Evolutionary conservation across 1,140 invertebrate species (phyloP).

Genomic region (Lepidurus packardi): DNA sequence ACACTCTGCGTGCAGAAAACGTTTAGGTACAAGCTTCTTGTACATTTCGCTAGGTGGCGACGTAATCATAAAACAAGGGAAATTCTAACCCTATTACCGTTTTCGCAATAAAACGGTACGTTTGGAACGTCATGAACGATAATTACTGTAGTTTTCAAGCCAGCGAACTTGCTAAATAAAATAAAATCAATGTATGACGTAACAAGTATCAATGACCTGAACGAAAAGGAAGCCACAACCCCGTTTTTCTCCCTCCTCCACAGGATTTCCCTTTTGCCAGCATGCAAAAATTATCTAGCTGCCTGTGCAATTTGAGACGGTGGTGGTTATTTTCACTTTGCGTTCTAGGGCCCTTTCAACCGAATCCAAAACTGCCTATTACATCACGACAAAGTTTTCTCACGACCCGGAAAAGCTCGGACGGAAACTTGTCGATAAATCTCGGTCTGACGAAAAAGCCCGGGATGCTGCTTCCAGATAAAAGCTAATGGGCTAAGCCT

Average conservation of each 20-base stretch:
- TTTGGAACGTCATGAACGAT: no score
- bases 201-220: not conserved
- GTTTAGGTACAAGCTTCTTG: no score
- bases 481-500: not conserved
- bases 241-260: not conserved
- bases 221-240: not conserved
- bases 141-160: no score
- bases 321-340: not conserved
- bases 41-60: no score
- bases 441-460: slow-evolving; percentile 2
- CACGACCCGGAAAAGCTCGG: slow-evolving; percentile 2
- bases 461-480: not conserved
- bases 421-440: not conserved
- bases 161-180: no score
- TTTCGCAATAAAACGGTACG: no score
- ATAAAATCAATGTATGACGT: no score
- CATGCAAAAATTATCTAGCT: slow-evolving; percentile 1
- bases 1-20: no score
- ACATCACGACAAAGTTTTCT: slow-evolving; percentile 15
- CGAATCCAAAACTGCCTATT: not conserved
- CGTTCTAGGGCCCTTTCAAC: not conserved
- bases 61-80: no score
- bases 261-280: slow-evolving; percentile 14
- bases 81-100: no score
- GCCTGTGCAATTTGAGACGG: not conserved